phyloP scores from a whole-genome alignment of 2,113 vertebrate genomes.

The Platysteira castanea region DNA sequence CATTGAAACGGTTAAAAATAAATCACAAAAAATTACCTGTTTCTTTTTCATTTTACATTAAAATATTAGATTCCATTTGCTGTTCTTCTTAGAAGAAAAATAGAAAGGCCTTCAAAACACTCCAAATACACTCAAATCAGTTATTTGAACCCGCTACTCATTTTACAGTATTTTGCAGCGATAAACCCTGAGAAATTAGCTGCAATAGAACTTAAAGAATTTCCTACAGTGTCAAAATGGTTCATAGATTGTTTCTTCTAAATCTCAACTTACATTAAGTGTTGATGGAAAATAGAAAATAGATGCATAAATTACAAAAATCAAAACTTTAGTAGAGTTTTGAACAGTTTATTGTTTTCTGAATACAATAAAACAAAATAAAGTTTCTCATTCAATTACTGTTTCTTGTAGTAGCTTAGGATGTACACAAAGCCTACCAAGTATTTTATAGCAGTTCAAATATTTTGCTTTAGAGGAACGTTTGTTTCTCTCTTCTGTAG shows the following conservation, averaged over 20 bases:
- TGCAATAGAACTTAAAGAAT: not conserved
- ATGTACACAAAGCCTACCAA: not conserved
- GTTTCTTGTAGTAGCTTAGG: not conserved
- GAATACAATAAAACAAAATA: not conserved
- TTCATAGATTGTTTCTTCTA: not conserved
- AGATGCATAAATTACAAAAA: not conserved
- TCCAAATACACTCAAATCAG: not conserved
- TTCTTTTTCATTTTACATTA: not conserved
- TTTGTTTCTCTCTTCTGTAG: not conserved
- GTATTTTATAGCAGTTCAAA: not conserved
- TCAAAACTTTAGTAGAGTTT: not conserved
- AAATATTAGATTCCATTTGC: not conserved
- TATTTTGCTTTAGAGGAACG: not conserved
- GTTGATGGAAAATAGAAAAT: not conserved
- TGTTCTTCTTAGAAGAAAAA: not conserved
- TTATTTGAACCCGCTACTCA: not conserved
- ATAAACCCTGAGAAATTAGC: not conserved
- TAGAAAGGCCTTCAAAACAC: not conserved
- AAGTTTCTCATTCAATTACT: not conserved
- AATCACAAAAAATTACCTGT: not conserved
- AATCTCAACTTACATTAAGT: slow-evolving; percentile 10
- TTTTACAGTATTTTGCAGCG: not conserved
- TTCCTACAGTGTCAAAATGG: not conserved
- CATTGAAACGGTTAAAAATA: slow-evolving; percentile 64
- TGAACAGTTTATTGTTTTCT: not conserved